phyloP scores from a whole-genome alignment of 1,140 invertebrate genomes.

The Nylanderia fulva region DNA sequence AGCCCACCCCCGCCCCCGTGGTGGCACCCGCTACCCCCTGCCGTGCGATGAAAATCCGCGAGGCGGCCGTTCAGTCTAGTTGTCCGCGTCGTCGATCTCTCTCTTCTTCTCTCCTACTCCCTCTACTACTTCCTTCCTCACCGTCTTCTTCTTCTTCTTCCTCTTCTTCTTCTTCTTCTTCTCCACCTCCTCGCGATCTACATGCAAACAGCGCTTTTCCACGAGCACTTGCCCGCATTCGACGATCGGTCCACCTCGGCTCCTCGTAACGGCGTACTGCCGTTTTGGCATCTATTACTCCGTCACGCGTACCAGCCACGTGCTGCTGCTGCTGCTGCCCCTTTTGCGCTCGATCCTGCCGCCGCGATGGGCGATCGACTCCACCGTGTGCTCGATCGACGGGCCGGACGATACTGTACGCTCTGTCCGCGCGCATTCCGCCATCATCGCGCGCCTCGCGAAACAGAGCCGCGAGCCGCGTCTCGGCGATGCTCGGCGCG shows the following conservation, averaged over 20 bases:
- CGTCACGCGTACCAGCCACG: conserved; percentile 52
- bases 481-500: conserved; percentile 21
- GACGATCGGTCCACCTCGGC: conserved; percentile 57
- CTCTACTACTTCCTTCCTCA: too few species aligned
- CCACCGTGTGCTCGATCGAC: conserved; percentile 51
- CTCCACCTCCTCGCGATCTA: conserved; percentile 50
- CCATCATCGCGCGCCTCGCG: conserved; percentile 67
- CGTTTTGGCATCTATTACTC: conserved; percentile 70
- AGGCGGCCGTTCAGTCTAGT: conserved; percentile 79
- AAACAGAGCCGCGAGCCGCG: conserved; percentile 6
- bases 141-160: conserved; percentile 33
- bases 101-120: conserved; percentile 21
- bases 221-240: conserved; percentile 23
- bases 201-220: conserved; percentile 56
- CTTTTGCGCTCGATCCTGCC: conserved; percentile 32
- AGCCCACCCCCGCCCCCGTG: conserved; percentile 82
- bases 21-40: conserved; percentile 79
- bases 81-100: conserved; percentile 61
- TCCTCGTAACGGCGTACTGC: conserved; percentile 43
- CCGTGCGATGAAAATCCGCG: conserved; percentile 77
- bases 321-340: conserved; percentile 39
- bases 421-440: conserved; percentile 63
- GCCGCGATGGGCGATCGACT: conserved; percentile 37
- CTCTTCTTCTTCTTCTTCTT: conserved; percentile 26
- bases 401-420: conserved; percentile 43